A percentile compares a stretch with the other conserved stretches of the same genome.
These are phyloP conservation scores for Rhagium mordax DNA, from an alignment of 2,888 invertebrate species.

Conservation along the genomic window DNA sequence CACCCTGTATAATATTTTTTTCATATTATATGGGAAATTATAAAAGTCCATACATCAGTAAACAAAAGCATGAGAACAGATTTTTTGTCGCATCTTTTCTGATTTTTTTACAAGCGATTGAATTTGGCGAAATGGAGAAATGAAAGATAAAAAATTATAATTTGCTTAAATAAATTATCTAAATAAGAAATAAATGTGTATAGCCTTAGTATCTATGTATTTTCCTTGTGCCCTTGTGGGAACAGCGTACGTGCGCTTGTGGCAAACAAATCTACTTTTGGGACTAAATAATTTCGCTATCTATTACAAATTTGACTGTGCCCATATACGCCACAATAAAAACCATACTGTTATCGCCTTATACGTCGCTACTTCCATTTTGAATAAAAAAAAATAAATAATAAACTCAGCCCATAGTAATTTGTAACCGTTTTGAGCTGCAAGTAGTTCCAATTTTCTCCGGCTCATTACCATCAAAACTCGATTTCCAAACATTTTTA, in stretches of 20 bases:
- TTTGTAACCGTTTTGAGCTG: slow-evolving; percentile 29
- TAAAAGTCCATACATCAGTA: too few relatives aligned
- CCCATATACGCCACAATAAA: slow-evolving; percentile 5
- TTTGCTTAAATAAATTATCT: too few relatives aligned
- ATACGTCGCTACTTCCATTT: background rate
- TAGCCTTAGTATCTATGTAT: too few relatives aligned
- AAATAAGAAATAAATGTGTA: too few relatives aligned
- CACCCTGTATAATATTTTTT: too few relatives aligned
- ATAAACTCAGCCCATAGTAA: slow-evolving; percentile 12
- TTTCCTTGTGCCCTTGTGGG: background rate
- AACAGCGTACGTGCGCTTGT: background rate
- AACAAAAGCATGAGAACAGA: too few relatives aligned
- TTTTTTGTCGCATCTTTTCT: too few relatives aligned
- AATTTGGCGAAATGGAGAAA: too few relatives aligned
- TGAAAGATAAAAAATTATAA: too few relatives aligned
- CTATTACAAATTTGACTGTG: slow-evolving; percentile 3
- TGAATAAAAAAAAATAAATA: slow-evolving; percentile 7
- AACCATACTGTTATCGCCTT: background rate
- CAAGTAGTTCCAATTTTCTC: slow-evolving; percentile 45
- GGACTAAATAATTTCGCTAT: background rate
- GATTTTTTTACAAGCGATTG: too few relatives aligned
- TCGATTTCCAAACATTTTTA: slow-evolving; percentile 43
- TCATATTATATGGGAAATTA: too few relatives aligned
- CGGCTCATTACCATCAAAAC: slow-evolving; percentile 50
- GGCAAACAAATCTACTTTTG: too few relatives aligned